Base-by-base conservation (phyloP, 2,797 vertebrate species). In the Phalloptychus januarius region DNA sequence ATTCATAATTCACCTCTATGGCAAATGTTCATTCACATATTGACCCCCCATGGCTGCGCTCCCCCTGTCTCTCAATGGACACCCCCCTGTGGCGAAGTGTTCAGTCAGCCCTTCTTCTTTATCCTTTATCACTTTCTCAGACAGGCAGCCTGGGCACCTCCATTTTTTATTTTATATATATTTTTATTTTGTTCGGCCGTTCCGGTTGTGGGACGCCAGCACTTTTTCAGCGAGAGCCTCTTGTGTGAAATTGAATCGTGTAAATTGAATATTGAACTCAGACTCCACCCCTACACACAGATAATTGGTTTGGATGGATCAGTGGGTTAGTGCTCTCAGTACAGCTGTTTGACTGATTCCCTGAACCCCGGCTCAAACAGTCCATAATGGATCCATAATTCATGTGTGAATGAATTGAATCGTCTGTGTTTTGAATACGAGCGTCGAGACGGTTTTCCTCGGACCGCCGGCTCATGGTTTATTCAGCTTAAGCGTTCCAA, bases 1-100 rank as follows among this genome's bases (percentile, higher is more conserved):
- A 93, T 94, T 94, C 93, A 95, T 95, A 94, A 94, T 95, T 95
- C 92, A 94, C 93, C 92, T 93, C 89, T 84, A 78, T 89, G 88
- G 92, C 93, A 90, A 93, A 88, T 87, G 85, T 90, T 94, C 94
- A 94, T 94, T 95, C 94, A 95, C 91, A 93, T 93, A 89, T 90
- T 88, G 93, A 92, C 92, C 93, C 93, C 93, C 93, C 91, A 90
- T 86, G 85, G 85, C 91, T 86, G 79, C 75, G 82, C 93, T 94
- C 93, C 94, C 70, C 58, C 82, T 46, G 86, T 86, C 91, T 93
- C 89, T 92, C 91, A 93, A 78, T 87, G 91, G 89, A 94, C 89
- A 50, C 89, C 90, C 90, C 92, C 61, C 89, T 52, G 83, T 93
- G n/a, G 91, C 70, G 8, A 45, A 11, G 23, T 74, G 85, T 75